These are phyloP conservation scores for Tapera naevia DNA, from an alignment of 2,797 vertebrate species.

Conservation along the genomic window DNA sequence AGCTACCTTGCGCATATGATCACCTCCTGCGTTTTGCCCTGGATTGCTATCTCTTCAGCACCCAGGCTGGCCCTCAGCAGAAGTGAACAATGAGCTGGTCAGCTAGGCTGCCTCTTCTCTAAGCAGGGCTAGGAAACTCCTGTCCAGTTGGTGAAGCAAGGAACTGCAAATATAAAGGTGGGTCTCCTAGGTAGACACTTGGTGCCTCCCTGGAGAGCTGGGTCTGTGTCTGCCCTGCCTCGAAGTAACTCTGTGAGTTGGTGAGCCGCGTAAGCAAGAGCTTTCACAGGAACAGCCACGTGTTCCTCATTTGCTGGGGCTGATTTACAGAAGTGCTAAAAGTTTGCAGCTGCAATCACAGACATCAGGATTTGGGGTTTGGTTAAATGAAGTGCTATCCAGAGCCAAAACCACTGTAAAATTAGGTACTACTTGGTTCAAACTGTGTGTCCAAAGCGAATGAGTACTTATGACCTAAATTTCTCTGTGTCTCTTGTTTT, in stretches of 20 bases:
- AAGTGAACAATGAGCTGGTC: not conserved
- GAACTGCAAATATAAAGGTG: not conserved
- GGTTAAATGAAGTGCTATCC: not conserved
- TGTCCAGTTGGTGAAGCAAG: not conserved
- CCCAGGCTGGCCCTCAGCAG: not conserved
- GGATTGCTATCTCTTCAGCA: not conserved
- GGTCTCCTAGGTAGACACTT: not conserved
- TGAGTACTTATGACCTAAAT: not conserved
- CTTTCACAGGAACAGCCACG: not conserved
- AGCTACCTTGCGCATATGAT: not conserved
- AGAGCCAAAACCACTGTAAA: not conserved
- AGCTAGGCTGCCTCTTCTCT: not conserved
- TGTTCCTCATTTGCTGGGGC: slow-evolving; percentile 32
- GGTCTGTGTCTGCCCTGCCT: not conserved
- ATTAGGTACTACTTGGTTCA: not conserved
- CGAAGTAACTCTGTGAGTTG: not conserved
- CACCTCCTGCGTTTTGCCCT: not conserved
- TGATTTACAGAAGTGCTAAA: slow-evolving; percentile 23
- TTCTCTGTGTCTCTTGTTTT: not conserved
- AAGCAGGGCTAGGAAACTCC: not conserved
- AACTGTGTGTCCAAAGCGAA: not conserved
- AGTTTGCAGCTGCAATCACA: not conserved
- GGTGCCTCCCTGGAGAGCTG: not conserved
- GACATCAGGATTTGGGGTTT: not conserved
- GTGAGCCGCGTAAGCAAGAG: not conserved